Percentiles rank a stretch among this genome's conserved stretches.
Evolutionary conservation across 2,888 invertebrate species (phyloP).

Genomic region (Sisyra terminalis): DNA sequence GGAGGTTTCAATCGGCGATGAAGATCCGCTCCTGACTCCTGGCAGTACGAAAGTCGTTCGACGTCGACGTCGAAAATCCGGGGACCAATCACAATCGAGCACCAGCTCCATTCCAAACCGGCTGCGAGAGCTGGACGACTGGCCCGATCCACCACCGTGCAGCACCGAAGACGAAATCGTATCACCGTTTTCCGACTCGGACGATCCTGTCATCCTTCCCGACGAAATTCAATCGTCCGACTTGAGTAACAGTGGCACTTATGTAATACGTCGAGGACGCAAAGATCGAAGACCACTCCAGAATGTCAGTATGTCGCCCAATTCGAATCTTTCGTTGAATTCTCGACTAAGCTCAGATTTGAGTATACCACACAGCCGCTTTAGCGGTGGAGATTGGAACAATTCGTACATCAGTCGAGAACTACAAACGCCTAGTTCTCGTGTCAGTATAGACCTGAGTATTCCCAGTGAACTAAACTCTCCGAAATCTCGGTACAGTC

Average conservation of each 20-base stretch:
- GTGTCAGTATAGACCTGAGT: constrained; percentile 51
- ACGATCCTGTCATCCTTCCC: constrained; percentile 17
- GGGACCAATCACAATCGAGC: constrained; percentile 43
- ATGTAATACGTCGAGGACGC: constrained; percentile 60
- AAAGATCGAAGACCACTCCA: constrained; percentile 48
- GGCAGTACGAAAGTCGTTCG: constrained; percentile 50
- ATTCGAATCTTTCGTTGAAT: constrained; percentile 37
- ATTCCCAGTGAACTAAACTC: constrained; percentile 29
- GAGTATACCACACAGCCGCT: constrained; percentile 39
- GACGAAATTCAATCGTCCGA: constrained; percentile 25
- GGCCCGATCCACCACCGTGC: constrained; percentile 55
- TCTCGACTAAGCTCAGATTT: constrained; percentile 45
- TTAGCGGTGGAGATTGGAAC: constrained; percentile 29
- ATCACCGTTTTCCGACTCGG: constrained; percentile 52
- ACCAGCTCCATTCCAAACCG: constrained; percentile 57
- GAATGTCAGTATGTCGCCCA: constrained; percentile 35
- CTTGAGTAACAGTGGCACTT: constrained; percentile 53
- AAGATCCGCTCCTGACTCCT: constrained; percentile 50
- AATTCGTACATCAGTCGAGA: constrained; percentile 36
- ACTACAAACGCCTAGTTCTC: constrained; percentile 42
- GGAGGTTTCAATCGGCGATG: constrained; percentile 65
- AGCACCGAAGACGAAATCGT: constrained; percentile 48
- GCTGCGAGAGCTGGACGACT: constrained; percentile 50
- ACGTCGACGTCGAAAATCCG: constrained; percentile 36
- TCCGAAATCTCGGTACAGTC: constrained; percentile 33